Evolutionary conservation across 2,888 invertebrate species (phyloP), one percentile per base, ranked within the genome.

Genomic region (Augiades crinisus): DNA sequence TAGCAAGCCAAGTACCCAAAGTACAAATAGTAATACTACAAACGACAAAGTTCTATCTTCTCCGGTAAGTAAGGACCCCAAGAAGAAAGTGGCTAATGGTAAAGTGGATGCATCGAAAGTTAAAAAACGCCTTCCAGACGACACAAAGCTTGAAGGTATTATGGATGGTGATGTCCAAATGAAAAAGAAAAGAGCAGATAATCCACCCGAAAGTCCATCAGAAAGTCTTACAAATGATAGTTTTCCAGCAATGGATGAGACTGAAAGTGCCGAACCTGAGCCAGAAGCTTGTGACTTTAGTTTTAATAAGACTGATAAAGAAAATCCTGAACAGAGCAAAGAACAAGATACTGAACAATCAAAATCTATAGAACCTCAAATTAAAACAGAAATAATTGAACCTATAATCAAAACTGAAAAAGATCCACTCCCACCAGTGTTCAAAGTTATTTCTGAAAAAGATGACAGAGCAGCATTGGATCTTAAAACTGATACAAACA

Each of bases 151-250:
- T 41, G 92, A 92, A 62, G 92, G 92, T 73, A 73, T 92, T 75
- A 78, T 92, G 90, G 80, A 89, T 89, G 75, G 91, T 77, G 78
- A 93, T 91, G 81, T 91, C 75, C 75, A 92, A 88, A 78, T 91
- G 91, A 90, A 90, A 66, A 90, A 90, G 78, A 89, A 85, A 65
- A 83, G 78, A 62, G 72, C 81, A 47, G 80, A 69, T 43, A 92
- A 93, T 57, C 84, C 91, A 53, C 91, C 92, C 8, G 92, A 94
- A 69, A 96, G 96, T 83, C 96, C 96, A 8, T 93, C 95, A 33
- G 95, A 94, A 72, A 96, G 96, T 72, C 92, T 95, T 55, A 95
- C 95, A 37, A 95, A 96, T 58, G 96, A 96, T 71, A 96, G 96
- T 67, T 96, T 95, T 67, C 94, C 96, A 33, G 93, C 95, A 40